Conservation (phyloP, 2,888 invertebrate genomes). For the Entomobrya multifasciata region DNA sequence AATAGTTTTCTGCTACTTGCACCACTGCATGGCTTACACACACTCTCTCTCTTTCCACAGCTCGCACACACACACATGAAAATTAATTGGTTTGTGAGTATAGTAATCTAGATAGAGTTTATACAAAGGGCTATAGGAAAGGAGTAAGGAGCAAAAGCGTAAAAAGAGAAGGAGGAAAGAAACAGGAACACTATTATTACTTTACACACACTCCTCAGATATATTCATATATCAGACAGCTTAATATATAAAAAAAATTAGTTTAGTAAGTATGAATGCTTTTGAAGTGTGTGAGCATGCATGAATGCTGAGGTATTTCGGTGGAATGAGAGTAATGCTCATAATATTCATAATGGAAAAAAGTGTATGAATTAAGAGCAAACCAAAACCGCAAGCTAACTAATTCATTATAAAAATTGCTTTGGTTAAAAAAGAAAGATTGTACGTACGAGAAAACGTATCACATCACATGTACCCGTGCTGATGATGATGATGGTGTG, state of each 20-base stretch:
- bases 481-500: not conserved
- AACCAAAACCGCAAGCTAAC: slow-evolving; percentile 39
- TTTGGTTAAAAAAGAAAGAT: not conserved
- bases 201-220: too few species aligned
- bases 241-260: not conserved
- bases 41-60: not conserved
- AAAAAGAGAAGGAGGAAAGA: not conserved
- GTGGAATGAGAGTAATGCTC: slow-evolving; percentile 8
- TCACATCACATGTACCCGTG: not conserved
- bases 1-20: slow-evolving; percentile 48
- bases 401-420: slow-evolving; percentile 43
- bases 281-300: slow-evolving; percentile 24
- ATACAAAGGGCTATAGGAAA: too few species aligned
- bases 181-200: slow-evolving; percentile 35
- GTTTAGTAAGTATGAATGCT: not conserved
- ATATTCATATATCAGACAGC: too few species aligned
- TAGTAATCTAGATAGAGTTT: slow-evolving; percentile 45
- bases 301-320: slow-evolving; percentile 15
- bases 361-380: slow-evolving; percentile 47
- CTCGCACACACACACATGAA: slow-evolving; percentile 34
- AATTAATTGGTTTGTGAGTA: slow-evolving; percentile 60
- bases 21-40: slow-evolving; percentile 2
- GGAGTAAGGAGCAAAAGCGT: slow-evolving; percentile 16
- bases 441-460: not conserved
- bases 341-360: slow-evolving; percentile 46